phyloP scores from a whole-genome alignment of 2,888 invertebrate species.

The Acanthosoma haemorrhoidale region DNA sequence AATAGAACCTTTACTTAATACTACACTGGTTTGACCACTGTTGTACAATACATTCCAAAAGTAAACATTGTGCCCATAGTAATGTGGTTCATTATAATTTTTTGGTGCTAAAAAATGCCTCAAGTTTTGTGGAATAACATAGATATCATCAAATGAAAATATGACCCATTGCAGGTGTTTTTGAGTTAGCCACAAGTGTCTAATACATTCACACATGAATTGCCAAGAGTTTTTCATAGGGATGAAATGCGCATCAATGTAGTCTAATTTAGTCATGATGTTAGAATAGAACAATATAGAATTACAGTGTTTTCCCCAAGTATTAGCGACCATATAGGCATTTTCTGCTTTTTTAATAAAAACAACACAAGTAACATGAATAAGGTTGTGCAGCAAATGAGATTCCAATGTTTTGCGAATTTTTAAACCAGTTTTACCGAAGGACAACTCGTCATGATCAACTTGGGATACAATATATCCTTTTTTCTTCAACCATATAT shows the following conservation, averaged over 20 bases:
- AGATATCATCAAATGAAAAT: constrained; percentile 53
- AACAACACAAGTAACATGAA: constrained; percentile 50
- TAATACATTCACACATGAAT: constrained; percentile 47
- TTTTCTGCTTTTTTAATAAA: constrained; percentile 48
- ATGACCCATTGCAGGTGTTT: constrained; percentile 51
- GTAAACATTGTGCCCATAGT: constrained; percentile 53
- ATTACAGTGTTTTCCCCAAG: constrained; percentile 49
- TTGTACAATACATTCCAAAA: constrained; percentile 55
- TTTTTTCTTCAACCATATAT: not conserved
- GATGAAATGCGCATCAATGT: constrained; percentile 42
- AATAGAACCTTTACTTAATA: constrained; percentile 51
- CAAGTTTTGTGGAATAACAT: constrained; percentile 55
- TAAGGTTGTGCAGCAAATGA: constrained; percentile 39
- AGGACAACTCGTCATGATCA: constrained; percentile 19
- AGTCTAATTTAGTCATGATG: constrained; percentile 37
- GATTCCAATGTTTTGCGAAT: constrained; percentile 26
- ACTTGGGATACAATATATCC: not conserved
- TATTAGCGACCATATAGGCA: constrained; percentile 46
- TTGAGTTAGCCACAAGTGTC: constrained; percentile 44
- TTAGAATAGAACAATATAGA: constrained; percentile 45
- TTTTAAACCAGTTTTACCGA: not conserved
- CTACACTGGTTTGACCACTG: constrained; percentile 53
- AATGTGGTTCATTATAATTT: constrained; percentile 48
- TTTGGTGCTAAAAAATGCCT: constrained; percentile 49
- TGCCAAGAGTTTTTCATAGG: constrained; percentile 49